A percentile compares a stretch with the other conserved stretches of the same genome.
Conservation (phyloP, 2,113 vertebrate genomes). For the Bagarius yarrelli region DNA sequence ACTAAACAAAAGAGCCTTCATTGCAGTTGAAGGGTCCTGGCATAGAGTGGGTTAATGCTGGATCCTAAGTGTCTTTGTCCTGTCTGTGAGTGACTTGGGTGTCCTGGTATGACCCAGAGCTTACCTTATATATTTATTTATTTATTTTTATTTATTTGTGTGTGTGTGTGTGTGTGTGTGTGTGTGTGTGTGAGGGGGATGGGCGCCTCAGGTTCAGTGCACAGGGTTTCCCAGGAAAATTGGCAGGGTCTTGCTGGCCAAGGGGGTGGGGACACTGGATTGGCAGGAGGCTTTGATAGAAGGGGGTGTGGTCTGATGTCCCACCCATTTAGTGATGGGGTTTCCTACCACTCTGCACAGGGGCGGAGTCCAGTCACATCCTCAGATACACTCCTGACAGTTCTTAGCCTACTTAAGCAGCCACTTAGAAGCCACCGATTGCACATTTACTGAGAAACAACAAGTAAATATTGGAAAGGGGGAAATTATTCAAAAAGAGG, state of each 20-base stretch:
- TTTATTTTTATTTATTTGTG: neutral
- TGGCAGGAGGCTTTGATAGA: conserved; percentile 71
- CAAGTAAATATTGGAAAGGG: neutral
- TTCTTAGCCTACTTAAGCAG: conserved; percentile 6
- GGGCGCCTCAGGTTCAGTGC: conserved; percentile 71
- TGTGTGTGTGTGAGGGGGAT: conserved; percentile 59
- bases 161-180: conserved; percentile 17
- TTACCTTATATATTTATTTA: neutral
- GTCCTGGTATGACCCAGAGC: neutral
- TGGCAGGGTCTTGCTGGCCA: conserved; percentile 79
- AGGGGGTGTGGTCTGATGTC: conserved; percentile 71
- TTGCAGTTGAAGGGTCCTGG: conserved; percentile 55
- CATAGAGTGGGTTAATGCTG: conserved; percentile 61
- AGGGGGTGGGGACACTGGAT: conserved; percentile 55
- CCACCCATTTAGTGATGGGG: conserved; percentile 66
- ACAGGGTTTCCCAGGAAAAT: conserved; percentile 78
- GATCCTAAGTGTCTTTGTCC: conserved; percentile 59
- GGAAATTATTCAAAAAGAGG: neutral
- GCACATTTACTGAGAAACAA: neutral
- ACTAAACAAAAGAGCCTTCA: conserved; percentile 71
- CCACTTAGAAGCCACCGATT: conserved; percentile 11
- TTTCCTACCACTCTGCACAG: conserved; percentile 75
- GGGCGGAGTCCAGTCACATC: conserved; percentile 72
- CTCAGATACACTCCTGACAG: conserved; percentile 55
- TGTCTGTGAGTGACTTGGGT: conserved; percentile 38